phyloP scores from a whole-genome alignment of 35 echinoderm and acorn worm genomes.

The Apostichopus parvimensis region DNA sequence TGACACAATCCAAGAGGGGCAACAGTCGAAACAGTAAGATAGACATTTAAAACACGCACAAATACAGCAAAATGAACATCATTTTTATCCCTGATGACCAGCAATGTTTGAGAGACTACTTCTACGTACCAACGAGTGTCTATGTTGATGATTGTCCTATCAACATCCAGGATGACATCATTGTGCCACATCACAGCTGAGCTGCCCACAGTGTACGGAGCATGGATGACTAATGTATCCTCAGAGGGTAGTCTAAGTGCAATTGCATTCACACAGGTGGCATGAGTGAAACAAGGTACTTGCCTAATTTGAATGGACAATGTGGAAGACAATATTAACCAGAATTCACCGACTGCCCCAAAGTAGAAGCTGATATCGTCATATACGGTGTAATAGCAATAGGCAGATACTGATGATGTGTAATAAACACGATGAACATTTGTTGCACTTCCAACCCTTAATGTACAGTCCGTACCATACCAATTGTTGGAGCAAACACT shows the following conservation, averaged over 20 bases:
- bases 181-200: constrained; percentile 78
- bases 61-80: constrained; percentile 17
- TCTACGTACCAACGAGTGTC: constrained; percentile 59
- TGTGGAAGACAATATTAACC: constrained; percentile 49
- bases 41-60: constrained; percentile 61
- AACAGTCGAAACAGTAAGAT: constrained; percentile 55
- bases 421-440: constrained; percentile 26
- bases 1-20: constrained; percentile 46
- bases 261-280: constrained; percentile 71
- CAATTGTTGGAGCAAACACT: constrained; percentile 56
- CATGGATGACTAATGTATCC: constrained; percentile 62
- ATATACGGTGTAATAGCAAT: constrained; percentile 73
- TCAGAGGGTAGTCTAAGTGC: constrained; percentile 1
- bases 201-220: constrained; percentile 55
- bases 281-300: constrained; percentile 68
- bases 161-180: constrained; percentile 9
- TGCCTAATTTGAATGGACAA: constrained; percentile 71
- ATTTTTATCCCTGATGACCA: constrained; percentile 22
- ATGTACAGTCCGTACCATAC: constrained; percentile 77
- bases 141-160: not conserved
- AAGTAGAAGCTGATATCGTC: constrained; percentile 74
- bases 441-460: constrained; percentile 18
- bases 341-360: constrained; percentile 79
- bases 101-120: constrained; percentile 12
- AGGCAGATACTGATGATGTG: constrained; percentile 51